Base-by-base conservation (phyloP, 2,797 vertebrate species). In the Crenuchus spilurus region DNA sequence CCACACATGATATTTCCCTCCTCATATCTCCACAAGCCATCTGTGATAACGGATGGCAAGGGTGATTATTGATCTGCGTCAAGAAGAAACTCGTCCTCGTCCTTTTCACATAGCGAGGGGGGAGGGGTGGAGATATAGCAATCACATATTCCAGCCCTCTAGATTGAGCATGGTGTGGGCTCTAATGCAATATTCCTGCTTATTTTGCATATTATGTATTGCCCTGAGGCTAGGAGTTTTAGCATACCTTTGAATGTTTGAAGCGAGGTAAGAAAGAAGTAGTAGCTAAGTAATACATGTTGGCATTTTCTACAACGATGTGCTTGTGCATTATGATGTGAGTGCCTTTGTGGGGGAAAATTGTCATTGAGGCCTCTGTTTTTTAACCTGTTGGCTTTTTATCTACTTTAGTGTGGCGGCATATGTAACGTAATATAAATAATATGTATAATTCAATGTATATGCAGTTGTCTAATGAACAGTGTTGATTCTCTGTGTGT, bases 41-140 rank as follows among this genome's bases (percentile, higher is more conserved):
- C 78, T 73, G 60, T 80, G 70, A 77, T 80, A 77, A 71, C 54
- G 68, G 72, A 76, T 46, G 46, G 81, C 65, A 62, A 54, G 44
- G 24, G 51, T 74, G 76, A 69, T 71, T 78, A 80, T 80, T 76
- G 81, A 83, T 83, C 78, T 72, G 63, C 63, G 65, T 83, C 74
- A 75, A 74, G 49, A 72, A 69, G 77, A 78, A 78, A 73, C 72
- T 76, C 74, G 48, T 22, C 65, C 60, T 28, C 52, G 39, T 62
- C 52, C n/a, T 55, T 61, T 75, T 72, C 49, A 54, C 60, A 65
- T 48, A 60, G 22, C 22, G 16, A 52, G 28, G 18, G 4, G 16
- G 37, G 31, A 26, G 46, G 20, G 26, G 28, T 7, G 51, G 60
- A 55, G 52, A 70, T 44, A 14, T 28, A 49, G 51, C 66, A 58